Conservation (phyloP, 2,113 vertebrate genomes). For the Prinia subflava region DNA sequence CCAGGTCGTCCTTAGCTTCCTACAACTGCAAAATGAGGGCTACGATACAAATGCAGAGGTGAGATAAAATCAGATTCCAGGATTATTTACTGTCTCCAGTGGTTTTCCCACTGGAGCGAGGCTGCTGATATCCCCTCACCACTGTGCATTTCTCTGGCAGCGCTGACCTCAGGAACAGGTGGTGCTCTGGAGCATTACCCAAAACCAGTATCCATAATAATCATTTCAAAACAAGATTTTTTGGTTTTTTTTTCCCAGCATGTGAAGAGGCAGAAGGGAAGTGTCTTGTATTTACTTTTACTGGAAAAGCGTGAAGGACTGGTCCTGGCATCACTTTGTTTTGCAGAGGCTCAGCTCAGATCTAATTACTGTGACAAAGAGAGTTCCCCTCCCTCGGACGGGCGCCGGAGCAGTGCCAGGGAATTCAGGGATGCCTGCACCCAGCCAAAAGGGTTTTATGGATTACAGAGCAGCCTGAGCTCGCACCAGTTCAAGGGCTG, state of each 20-base stretch:
- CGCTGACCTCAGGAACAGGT: neutral
- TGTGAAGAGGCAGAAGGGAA: neutral
- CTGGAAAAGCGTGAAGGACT: slow-evolving; percentile 21
- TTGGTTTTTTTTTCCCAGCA: neutral
- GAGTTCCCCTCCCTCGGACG: slow-evolving; percentile 23
- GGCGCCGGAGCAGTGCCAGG: slow-evolving; percentile 3
- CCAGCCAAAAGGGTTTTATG: slow-evolving; percentile 7
- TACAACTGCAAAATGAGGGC: neutral
- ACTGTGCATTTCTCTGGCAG: neutral
- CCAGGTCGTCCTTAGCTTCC: neutral
- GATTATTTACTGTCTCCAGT: neutral
- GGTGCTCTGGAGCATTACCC: neutral
- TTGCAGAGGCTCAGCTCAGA: slow-evolving; percentile 31
- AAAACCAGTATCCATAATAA: neutral
- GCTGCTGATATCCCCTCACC: neutral
- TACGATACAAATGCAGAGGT: accelerated
- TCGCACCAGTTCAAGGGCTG: neutral
- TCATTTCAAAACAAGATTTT: neutral
- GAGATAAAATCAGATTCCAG: neutral
- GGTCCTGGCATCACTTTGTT: slow-evolving; percentile 48
- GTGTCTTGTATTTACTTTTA: neutral
- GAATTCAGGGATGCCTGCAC: slow-evolving; percentile 15
- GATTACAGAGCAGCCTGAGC: neutral
- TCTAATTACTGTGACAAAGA: slow-evolving; percentile 41
- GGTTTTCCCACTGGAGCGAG: neutral